Evolutionary conservation across 2,888 invertebrate genomes (phyloP).

Genomic region (Limnephilus lunatus): DNA sequence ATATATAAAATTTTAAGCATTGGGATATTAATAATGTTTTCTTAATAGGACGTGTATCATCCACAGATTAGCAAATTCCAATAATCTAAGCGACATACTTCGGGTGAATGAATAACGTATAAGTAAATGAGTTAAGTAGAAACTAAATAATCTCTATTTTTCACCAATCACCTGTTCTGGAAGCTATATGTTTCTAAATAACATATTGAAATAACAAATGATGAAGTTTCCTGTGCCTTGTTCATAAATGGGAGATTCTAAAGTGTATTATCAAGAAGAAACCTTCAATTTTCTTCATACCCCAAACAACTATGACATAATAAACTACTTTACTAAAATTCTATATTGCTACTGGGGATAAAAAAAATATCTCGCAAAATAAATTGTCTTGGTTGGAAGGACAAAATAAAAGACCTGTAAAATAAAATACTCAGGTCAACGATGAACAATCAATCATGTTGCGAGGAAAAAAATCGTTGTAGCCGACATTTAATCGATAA

Average conservation of each 20-base stretch:
- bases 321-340: neutral
- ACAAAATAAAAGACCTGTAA: conserved; percentile 14
- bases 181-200: neutral
- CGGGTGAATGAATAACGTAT: neutral
- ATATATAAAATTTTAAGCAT: too few species aligned
- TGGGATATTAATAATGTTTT: too few species aligned
- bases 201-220: neutral
- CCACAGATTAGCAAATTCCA: neutral
- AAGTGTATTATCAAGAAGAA: neutral
- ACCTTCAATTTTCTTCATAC: neutral
- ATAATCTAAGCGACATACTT: neutral
- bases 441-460: conserved; percentile 45
- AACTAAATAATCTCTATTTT: too few species aligned
- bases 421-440: conserved; percentile 39
- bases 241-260: neutral
- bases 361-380: neutral
- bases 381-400: neutral
- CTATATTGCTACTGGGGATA: neutral
- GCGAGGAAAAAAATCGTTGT: conserved; percentile 35
- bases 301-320: neutral
- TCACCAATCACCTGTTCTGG: neutral
- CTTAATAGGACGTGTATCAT: neutral
- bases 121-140: neutral
- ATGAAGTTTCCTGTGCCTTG: neutral
- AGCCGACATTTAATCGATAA: conserved; percentile 50